Base-by-base conservation (phyloP, 2,888 invertebrate species). In the Drosophila flavopinicola region DNA sequence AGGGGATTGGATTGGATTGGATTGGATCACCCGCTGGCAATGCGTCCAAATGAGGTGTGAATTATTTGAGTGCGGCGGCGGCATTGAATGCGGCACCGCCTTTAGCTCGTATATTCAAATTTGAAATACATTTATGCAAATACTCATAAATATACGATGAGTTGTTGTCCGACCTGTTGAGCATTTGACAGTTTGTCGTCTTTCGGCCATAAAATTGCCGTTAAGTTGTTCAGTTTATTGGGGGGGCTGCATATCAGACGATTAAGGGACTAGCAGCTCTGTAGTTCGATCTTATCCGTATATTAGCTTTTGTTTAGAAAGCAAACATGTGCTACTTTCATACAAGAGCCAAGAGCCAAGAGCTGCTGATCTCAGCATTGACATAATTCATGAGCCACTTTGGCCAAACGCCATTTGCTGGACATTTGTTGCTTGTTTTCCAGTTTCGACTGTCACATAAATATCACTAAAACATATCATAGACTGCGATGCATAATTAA, bases 361-460 rank as follows among this genome's bases (percentile, higher is more conserved):
- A 44, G 51, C 37, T 17, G 35, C 35, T 49, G 63, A 44, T 48
- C 29, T 39, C 11, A 51, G 24, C 27, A 29, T 52, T 23, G 56
- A 44, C 60, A 70, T 85, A 82, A 82, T 85, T 82, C 78, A 82
- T 87, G 80, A 59, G 66, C 53, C 78, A 80, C 66, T 83, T 58
- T 73, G 63, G 64, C 44, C 80, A 63, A 77, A 77, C 78, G 82
- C 82, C 82, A 69, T 71, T 79, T 58, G 58, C 51, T 72, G 80
- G 86, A 84, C 86, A 87, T 79, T 86, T 83, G 77, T 79, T 30
- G 88, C 83, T 76, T 83, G 83, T 83, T 86, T 71, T 80, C 74
- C 57, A 73, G 67, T 84, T 83, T 79, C 49, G 64, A 68, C 74
- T 86, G 83, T 72, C 83, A 84, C 85, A 84, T 84, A 84, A 84